A percentile compares a stretch with the other conserved stretches of the same genome.
Conservation (phyloP, 1,140 invertebrate genomes). For the Leguminivora glycinivorella region DNA sequence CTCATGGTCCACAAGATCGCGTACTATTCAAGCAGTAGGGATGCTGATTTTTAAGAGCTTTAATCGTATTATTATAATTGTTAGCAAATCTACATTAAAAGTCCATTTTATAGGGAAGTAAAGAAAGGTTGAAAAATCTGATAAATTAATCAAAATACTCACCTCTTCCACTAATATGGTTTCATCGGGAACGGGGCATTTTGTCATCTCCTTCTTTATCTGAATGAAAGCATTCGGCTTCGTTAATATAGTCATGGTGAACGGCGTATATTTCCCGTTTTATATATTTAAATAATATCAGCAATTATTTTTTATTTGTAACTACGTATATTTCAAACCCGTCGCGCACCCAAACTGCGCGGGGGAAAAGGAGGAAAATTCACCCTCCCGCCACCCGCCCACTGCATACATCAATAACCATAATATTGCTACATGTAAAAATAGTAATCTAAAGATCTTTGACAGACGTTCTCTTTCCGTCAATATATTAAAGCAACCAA, state of each 20-base stretch:
- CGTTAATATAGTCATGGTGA: slow-evolving; percentile 54
- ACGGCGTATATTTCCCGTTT: slow-evolving; percentile 20
- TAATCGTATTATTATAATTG: background rate
- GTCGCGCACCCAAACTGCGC: slow-evolving; percentile 27
- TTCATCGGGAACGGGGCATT: slow-evolving; percentile 40
- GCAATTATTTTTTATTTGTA: slow-evolving; percentile 26
- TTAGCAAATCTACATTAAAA: background rate
- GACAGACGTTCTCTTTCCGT: background rate
- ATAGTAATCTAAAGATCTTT: background rate
- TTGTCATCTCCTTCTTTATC: slow-evolving; percentile 30
- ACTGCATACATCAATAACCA: slow-evolving; percentile 29
- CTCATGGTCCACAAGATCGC: background rate
- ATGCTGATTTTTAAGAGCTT: background rate
- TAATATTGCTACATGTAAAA: slow-evolving; percentile 14
- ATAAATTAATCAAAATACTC: slow-evolving; percentile 33
- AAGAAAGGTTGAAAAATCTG: background rate
- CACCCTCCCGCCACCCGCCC: slow-evolving; percentile 29
- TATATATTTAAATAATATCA: slow-evolving; percentile 3
- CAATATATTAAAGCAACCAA: background rate
- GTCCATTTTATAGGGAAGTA: background rate
- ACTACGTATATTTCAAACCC: slow-evolving; percentile 13
- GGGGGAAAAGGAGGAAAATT: slow-evolving; percentile 25
- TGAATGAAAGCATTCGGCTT: slow-evolving; percentile 45
- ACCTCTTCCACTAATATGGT: slow-evolving; percentile 43
- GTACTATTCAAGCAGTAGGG: background rate